Evolutionary conservation across 64 coral and sea anemone genomes (phyloP).

Genomic region (Montipora sp.): DNA sequence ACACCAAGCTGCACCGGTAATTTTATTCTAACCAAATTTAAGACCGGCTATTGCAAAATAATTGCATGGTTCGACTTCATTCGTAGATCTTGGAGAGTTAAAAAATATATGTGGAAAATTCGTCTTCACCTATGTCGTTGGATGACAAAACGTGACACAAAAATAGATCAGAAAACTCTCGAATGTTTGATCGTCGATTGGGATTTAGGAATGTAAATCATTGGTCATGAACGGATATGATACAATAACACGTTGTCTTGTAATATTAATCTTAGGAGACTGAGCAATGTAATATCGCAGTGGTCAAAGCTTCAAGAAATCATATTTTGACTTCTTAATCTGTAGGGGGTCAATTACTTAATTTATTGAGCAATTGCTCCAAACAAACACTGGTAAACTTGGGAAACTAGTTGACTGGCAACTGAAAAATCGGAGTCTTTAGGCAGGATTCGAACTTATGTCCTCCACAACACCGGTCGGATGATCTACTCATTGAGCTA

Average conservation of each 20-base stretch:
- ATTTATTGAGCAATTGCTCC: not conserved
- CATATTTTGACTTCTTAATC: not conserved
- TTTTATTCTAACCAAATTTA: not conserved
- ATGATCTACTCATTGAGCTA: too few species aligned
- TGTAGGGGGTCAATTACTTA: not conserved
- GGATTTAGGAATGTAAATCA: too few species aligned
- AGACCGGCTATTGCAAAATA: not conserved
- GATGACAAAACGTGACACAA: slow-evolving; percentile 30
- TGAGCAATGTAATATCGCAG: too few species aligned
- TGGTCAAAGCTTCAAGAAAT: not conserved
- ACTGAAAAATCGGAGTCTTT: too few species aligned
- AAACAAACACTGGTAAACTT: not conserved
- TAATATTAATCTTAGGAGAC: not conserved
- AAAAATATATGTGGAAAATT: not conserved
- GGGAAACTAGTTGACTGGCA: not conserved
- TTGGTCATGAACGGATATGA: not conserved
- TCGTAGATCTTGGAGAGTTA: not conserved
- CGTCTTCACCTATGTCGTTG: slow-evolving; percentile 15
- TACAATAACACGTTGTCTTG: too few species aligned
- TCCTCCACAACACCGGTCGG: too few species aligned
- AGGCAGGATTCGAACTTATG: too few species aligned
- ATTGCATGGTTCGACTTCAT: not conserved
- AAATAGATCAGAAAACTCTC: not conserved
- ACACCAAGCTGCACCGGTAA: not conserved
- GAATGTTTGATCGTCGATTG: too few species aligned